Evolutionary conservation across 2,797 vertebrate species (phyloP).

Genomic region (Poeciliopsis paucimaculata): DNA sequence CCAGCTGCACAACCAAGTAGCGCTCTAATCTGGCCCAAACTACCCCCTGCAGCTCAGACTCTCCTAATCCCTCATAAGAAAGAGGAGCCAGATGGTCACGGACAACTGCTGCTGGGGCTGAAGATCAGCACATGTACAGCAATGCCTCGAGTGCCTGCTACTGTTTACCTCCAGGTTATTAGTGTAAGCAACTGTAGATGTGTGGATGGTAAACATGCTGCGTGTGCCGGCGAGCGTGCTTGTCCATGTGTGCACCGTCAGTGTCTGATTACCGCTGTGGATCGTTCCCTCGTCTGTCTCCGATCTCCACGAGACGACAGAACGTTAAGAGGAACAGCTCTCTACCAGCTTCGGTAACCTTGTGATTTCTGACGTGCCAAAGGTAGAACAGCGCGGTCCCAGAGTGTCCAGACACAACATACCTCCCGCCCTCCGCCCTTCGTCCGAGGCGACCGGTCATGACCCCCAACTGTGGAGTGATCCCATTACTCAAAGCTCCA

Average conservation of each 20-base stretch:
- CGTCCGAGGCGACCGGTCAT: neutral
- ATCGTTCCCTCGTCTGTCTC: slow-evolving; percentile 29
- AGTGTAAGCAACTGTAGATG: slow-evolving; percentile 48
- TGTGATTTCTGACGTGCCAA: slow-evolving; percentile 71
- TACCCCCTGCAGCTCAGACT: slow-evolving; percentile 82
- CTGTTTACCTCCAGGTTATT: slow-evolving; percentile 80
- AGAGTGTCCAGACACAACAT: slow-evolving; percentile 66
- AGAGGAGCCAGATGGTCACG: slow-evolving; percentile 86
- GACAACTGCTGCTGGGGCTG: slow-evolving; percentile 78
- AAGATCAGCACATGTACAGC: slow-evolving; percentile 66
- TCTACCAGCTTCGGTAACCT: slow-evolving; percentile 58
- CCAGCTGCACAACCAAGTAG: slow-evolving; percentile 46
- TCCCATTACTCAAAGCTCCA: slow-evolving; percentile 31
- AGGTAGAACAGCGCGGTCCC: slow-evolving; percentile 58
- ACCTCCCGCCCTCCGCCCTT: slow-evolving; percentile 23
- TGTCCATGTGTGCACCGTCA: slow-evolving; percentile 43
- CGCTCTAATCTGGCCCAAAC: slow-evolving; percentile 82
- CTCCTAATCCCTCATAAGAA: slow-evolving; percentile 86
- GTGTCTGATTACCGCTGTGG: slow-evolving; percentile 46
- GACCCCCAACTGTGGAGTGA: slow-evolving; percentile 12
- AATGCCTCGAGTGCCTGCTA: slow-evolving; percentile 74
- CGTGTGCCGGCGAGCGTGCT: slow-evolving; percentile 13
- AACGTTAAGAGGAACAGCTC: slow-evolving; percentile 52
- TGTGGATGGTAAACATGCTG: slow-evolving; percentile 28
- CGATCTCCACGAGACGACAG: slow-evolving; percentile 58